Percentiles rank a stretch among this genome's conserved stretches.
Conservation (phyloP, 2,888 invertebrate species). For the Drosophila paranaensis region DNA sequence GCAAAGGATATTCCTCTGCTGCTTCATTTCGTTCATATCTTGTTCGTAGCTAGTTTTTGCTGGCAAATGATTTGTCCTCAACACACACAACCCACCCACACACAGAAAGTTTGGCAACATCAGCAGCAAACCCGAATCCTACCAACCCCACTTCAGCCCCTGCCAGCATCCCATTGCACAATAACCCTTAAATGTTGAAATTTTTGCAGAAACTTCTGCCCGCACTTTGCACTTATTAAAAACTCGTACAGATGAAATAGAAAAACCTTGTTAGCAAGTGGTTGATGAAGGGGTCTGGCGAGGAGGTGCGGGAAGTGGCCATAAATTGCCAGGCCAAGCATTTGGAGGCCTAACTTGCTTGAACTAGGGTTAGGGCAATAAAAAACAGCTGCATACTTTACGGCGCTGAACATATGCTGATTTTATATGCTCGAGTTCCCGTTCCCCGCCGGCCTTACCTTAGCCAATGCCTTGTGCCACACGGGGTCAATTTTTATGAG, state of each 20-base stretch:
- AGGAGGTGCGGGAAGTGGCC: slow-evolving; percentile 10
- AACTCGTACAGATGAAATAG: slow-evolving; percentile 67
- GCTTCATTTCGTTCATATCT: slow-evolving; percentile 36
- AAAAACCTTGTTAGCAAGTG: slow-evolving; percentile 36
- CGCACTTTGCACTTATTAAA: slow-evolving; percentile 78
- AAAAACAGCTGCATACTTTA: slow-evolving; percentile 78
- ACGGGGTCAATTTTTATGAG: slow-evolving; percentile 75
- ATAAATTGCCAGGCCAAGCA: slow-evolving; percentile 61
- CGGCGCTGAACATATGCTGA: slow-evolving; percentile 69
- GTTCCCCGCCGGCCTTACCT: neutral
- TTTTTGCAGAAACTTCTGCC: slow-evolving; percentile 52
- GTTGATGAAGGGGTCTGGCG: neutral
- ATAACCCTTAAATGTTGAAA: slow-evolving; percentile 46
- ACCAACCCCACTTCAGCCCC: neutral
- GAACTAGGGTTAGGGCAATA: slow-evolving; percentile 66
- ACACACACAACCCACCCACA: slow-evolving; percentile 24
- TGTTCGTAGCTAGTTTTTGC: slow-evolving; percentile 38
- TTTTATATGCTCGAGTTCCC: slow-evolving; percentile 54
- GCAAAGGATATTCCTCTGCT: slow-evolving; percentile 26
- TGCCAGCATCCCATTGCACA: slow-evolving; percentile 29
- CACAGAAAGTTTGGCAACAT: slow-evolving; percentile 51
- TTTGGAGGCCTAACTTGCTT: slow-evolving; percentile 64
- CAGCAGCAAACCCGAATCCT: slow-evolving; percentile 3
- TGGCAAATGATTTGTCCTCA: slow-evolving; percentile 64
- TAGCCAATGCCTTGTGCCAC: slow-evolving; percentile 38